These are phyloP conservation scores for Macrostomum cliftonense DNA, from an alignment of 2,888 invertebrate species.

Conservation along the genomic window DNA sequence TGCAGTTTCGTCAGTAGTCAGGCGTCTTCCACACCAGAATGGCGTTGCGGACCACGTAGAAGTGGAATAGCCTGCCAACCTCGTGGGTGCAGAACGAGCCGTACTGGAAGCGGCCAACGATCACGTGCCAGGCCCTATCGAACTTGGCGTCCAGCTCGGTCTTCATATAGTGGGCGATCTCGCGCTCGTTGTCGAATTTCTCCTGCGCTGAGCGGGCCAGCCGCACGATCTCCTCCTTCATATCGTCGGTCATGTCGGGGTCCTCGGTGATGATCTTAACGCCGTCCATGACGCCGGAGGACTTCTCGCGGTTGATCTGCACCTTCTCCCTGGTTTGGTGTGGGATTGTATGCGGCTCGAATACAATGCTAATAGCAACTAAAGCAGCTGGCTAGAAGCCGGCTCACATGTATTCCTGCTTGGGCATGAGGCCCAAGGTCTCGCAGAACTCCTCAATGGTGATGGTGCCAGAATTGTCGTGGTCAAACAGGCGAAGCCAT, in stretches of 20 bases:
- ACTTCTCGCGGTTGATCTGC: neutral
- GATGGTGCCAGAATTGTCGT: slow-evolving; percentile 1
- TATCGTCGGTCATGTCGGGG: neutral
- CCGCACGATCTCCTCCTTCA: neutral
- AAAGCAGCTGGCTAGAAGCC: too few relatives aligned
- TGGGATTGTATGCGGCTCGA: too few relatives aligned
- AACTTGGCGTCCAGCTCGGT: slow-evolving; percentile 1
- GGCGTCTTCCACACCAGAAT: slow-evolving; percentile 10
- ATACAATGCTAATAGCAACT: too few relatives aligned
- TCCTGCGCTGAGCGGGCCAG: neutral
- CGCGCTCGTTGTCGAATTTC: neutral
- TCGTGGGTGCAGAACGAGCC: slow-evolving; percentile 8
- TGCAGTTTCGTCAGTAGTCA: too few relatives aligned
- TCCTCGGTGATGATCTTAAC: slow-evolving; percentile 1
- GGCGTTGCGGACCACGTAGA: slow-evolving; percentile 5
- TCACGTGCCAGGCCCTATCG: slow-evolving; percentile 3
- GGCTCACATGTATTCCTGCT: slow-evolving; percentile 3
- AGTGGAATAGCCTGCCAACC: slow-evolving; percentile 5
- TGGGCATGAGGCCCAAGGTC: slow-evolving; percentile 2
- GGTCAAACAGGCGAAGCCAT: slow-evolving; percentile 3
- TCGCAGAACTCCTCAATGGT: slow-evolving; percentile 5
- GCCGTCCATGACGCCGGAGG: neutral
- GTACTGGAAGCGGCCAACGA: slow-evolving; percentile 6
- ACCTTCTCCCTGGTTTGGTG: neutral
- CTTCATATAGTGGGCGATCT: slow-evolving; percentile 2